Conservation (phyloP, 2,797 vertebrate genomes). For the Halcyon badia region DNA sequence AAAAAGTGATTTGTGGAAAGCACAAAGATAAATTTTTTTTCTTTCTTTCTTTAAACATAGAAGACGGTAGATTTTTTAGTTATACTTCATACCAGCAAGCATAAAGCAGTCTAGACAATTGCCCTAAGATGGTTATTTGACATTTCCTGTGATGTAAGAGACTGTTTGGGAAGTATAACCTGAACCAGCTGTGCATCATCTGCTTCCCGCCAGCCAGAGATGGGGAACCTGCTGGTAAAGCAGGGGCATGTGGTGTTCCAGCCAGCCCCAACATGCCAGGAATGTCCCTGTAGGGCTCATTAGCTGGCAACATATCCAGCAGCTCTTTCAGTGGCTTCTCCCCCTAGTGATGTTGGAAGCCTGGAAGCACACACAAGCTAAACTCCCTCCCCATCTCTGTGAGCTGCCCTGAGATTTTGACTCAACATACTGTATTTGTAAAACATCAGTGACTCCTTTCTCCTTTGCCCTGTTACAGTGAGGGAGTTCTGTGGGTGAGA, state of each 20-base stretch:
- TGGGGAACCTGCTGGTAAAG: neutral
- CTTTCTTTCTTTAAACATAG: neutral
- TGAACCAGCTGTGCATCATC: conserved; percentile 10
- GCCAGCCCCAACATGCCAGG: neutral
- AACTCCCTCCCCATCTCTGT: neutral
- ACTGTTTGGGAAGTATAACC: neutral
- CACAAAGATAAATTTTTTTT: neutral
- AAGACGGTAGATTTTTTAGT: neutral
- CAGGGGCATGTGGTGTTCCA: rapidly evolving
- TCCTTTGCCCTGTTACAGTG: neutral
- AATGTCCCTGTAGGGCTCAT: conserved; percentile 36
- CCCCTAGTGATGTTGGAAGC: neutral
- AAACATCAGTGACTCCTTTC: neutral
- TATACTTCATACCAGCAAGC: neutral
- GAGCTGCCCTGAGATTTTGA: conserved; percentile 7
- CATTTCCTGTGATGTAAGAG: neutral
- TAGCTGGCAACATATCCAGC: neutral
- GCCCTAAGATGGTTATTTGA: neutral
- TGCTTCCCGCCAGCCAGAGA: neutral
- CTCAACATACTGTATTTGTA: neutral
- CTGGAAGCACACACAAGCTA: neutral
- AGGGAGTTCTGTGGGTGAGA: neutral
- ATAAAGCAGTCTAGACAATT: neutral
- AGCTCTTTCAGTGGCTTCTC: neutral
- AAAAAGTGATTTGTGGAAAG: neutral